phyloP scores from a whole-genome alignment of 2,888 invertebrate genomes.

The Myopa tessellatipennis region DNA sequence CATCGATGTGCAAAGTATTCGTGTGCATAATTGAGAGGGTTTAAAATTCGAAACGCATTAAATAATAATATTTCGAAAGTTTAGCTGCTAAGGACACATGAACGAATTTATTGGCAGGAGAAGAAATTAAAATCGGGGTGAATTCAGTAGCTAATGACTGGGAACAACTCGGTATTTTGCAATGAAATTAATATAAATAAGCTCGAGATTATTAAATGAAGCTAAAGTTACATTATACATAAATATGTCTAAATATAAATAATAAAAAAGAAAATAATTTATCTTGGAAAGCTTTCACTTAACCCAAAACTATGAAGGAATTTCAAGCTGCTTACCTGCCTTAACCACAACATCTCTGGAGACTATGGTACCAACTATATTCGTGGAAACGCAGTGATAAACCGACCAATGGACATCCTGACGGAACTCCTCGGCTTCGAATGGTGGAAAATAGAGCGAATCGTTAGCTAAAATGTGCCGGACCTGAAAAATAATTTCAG shows the following conservation, averaged over 20 bases:
- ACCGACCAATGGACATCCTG: constrained; percentile 73
- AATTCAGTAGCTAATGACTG: too few relatives aligned
- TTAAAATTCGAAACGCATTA: constrained; percentile 33
- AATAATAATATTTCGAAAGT: constrained; percentile 35
- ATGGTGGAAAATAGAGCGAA: constrained; percentile 71
- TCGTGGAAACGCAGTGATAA: constrained; percentile 70
- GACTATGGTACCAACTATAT: constrained; percentile 70
- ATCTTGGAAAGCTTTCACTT: too few relatives aligned
- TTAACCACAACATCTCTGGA: constrained; percentile 71
- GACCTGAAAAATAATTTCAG: constrained; percentile 57
- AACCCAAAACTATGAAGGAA: too few relatives aligned
- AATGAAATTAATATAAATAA: too few relatives aligned
- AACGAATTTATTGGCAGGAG: constrained; percentile 32
- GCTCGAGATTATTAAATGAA: too few relatives aligned
- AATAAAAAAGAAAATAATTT: too few relatives aligned
- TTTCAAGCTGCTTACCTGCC: constrained; percentile 65
- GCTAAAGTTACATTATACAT: too few relatives aligned
- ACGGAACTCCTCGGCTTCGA: constrained; percentile 71
- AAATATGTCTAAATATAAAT: too few relatives aligned
- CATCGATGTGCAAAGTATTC: background rate
- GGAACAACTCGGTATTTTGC: too few relatives aligned
- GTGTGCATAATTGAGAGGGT: constrained; percentile 39
- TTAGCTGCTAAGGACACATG: constrained; percentile 16
- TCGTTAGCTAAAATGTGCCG: constrained; percentile 71
- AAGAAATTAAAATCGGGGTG: background rate